Evolutionary conservation across 2,113 vertebrate species (phyloP).

Genomic region (Grammomys dolichurus): DNA sequence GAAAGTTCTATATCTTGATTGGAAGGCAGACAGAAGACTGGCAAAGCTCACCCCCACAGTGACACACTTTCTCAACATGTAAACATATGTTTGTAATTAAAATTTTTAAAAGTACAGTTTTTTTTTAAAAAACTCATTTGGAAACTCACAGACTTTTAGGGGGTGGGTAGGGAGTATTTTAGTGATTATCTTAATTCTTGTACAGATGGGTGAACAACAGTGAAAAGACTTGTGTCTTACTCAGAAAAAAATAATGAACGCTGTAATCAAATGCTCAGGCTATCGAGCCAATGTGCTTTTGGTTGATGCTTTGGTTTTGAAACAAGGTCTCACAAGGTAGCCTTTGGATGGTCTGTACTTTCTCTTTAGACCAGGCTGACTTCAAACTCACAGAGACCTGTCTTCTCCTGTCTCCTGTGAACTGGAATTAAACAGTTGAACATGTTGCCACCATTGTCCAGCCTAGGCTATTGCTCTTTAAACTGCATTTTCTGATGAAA

Average conservation of each 20-base stretch:
- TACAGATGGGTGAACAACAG: neutral
- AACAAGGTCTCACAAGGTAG: neutral
- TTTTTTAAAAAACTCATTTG: neutral
- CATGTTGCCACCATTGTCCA: neutral
- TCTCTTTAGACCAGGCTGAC: neutral
- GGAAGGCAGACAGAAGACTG: no score
- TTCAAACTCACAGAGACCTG: neutral
- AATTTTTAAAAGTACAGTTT: neutral
- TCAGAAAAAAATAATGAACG: neutral
- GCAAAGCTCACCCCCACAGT: no score
- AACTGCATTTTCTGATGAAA: neutral
- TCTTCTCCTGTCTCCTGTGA: neutral
- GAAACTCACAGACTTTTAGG: neutral
- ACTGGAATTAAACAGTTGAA: neutral
- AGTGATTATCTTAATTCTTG: conserved; percentile 9
- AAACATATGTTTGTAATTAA: neutral
- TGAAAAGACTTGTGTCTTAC: neutral
- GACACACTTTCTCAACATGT: conserved; percentile 19
- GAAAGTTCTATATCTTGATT: no score
- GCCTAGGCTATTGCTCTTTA: neutral
- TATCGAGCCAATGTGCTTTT: neutral
- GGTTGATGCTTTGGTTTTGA: neutral
- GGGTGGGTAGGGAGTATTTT: neutral
- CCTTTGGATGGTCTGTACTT: neutral
- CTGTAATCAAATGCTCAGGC: neutral